phyloP scores from a whole-genome alignment of 1,140 invertebrate genomes.

The Lepidostoma basale region DNA sequence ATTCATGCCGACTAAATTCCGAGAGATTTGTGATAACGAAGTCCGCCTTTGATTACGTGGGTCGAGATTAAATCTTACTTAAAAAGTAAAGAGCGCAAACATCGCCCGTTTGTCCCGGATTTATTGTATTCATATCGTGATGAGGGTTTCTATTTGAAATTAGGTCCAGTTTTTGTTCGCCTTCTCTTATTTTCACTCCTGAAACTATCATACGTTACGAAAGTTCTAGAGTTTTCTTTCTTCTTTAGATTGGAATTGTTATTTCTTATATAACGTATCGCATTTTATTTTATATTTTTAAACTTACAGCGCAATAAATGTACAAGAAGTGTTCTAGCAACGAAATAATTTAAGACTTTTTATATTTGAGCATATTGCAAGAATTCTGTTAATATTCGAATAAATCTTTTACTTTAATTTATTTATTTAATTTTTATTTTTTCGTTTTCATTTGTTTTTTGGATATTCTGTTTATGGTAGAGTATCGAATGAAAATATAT shows the following conservation, averaged over 20 bases:
- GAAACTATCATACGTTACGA: neutral
- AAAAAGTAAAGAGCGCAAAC: constrained; percentile 12
- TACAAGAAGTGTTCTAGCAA: too few relatives aligned
- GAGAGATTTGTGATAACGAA: constrained; percentile 23
- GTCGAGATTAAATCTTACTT: constrained; percentile 33
- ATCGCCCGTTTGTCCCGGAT: neutral
- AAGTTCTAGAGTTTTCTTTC: neutral
- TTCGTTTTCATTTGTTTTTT: neutral
- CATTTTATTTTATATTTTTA: too few relatives aligned
- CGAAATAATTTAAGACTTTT: too few relatives aligned
- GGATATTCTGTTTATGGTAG: neutral
- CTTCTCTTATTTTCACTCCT: neutral
- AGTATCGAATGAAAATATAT: too few relatives aligned
- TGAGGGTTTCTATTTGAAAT: constrained; percentile 18
- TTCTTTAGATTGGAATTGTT: too few relatives aligned
- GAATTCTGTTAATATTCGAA: neutral
- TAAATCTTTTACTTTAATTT: neutral
- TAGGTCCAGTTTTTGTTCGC: neutral
- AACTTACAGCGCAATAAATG: too few relatives aligned
- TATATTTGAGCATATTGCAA: too few relatives aligned
- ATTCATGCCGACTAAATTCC: neutral
- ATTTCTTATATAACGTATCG: too few relatives aligned
- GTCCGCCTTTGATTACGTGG: constrained; percentile 33
- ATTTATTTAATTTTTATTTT: neutral
- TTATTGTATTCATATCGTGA: constrained; percentile 22